Evolutionary conservation across 2,113 vertebrate genomes (phyloP), one percentile per base, ranked within the genome.

Genomic region (Indicator indicator): DNA sequence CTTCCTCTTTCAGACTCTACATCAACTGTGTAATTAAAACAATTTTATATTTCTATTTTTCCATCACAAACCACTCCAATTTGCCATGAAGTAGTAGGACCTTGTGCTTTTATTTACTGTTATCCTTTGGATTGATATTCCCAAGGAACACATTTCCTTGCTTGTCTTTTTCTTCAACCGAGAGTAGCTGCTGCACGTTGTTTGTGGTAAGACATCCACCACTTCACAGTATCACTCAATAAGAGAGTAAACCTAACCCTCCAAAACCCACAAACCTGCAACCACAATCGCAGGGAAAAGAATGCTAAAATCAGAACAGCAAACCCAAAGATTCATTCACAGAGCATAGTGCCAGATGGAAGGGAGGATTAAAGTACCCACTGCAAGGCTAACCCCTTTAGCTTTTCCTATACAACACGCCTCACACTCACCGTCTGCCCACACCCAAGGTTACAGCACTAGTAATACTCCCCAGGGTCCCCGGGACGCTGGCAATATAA

Each of bases 361-460:
- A 24, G 52, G 40, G n/a, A 12, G 50, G 30, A 24, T 50, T 40
- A 18, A 79, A 32, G 38, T 2, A 9, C n/a, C 55, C 17, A 0
- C 13, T 4, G 7, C 48, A 4, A 54, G 46, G 69, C 54, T 33
- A 40, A 50, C 36, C 46, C 36, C 26, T 12, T 15, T 5, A 10
- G 62, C 50, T 64, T 52, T 73, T 72, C 42, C 52, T 60, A 60
- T 72, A 55, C 78, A 50, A 15, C 44, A 19, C 33, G 5, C 60
- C 62, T 64, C 69, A 4, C 76, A 1, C 2, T 21, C 76, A 0
- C 33, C 5, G 0, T 1, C 20, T 33, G 76, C 46, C 30, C 74
- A 4, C 36, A 17, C 24, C 3, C n/a, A 30, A 12, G 36, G 12
- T 18, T 15, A 26, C 38, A 11, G 38, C 7, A 3, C 58, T 20